Base-by-base conservation (phyloP, 2,113 vertebrate species). In the Cariama cristata region DNA sequence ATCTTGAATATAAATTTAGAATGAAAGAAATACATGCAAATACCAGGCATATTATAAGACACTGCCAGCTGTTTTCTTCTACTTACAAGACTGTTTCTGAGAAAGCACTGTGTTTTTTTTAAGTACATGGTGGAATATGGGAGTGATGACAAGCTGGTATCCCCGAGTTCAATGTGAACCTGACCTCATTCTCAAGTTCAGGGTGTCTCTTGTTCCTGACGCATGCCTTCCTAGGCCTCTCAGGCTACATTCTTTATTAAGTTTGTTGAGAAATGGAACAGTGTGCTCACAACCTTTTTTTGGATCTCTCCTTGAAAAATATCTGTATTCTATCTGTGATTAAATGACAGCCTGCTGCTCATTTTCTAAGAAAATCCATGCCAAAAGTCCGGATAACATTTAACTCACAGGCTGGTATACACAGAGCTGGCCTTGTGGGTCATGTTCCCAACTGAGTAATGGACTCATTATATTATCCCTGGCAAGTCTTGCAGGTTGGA, bases 41-140 rank as follows among this genome's bases (percentile, higher is more conserved):
- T 86, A 85, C 94, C 73, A 97, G 83, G 77, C 89, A 89, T 94
- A 91, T 89, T 84, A 68, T 72, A 95, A 94, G 87, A 79, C 77
- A 87, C 69, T 93, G 95, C 88, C 97, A 97, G 94, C 93, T 97
- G 96, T 96, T 97, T 97, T 87, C 93, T 75, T 96, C 94, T 74
- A 92, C 88, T 84, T 81, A 79, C 73, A 91, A 75, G 86, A 85
- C 60, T 0, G 0, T 88, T 96, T 95, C 95, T 95, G 88, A 97
- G 94, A 97, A 95, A 95, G 92, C 42, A 75, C 60, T 75, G 72
- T 71, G 26, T 9, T 83, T 92, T 91, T 80, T 93, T 89, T 52
- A 73, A 94, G 86, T 76, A 45, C 22, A 68, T 32, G 47, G 52
- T 75, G 56, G 86, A 89, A 89, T 81, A 91, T 6, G 45, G 74